Percentiles rank a stretch among this genome's conserved stretches.
These are phyloP conservation scores for Melipona bicolor DNA, from an alignment of 2,888 invertebrate genomes.

Conservation along the genomic window DNA sequence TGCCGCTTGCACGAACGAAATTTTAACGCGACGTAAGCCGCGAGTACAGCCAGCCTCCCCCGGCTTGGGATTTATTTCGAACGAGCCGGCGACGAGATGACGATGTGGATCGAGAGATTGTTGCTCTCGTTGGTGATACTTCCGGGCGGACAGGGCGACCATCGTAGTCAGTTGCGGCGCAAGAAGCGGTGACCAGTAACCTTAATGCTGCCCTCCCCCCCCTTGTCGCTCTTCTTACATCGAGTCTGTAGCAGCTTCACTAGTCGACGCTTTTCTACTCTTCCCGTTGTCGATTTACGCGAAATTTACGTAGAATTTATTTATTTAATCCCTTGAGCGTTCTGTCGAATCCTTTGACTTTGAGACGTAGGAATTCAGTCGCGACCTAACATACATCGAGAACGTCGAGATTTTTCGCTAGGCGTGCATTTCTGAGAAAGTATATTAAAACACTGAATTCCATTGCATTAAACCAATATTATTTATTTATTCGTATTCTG, in stretches of 20 bases:
- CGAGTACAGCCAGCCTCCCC: too few relatives aligned
- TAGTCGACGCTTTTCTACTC: background rate
- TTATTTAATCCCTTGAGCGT: too few relatives aligned
- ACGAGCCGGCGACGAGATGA: slow-evolving; percentile 75
- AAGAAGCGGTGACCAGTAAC: slow-evolving; percentile 80
- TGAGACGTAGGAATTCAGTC: too few relatives aligned
- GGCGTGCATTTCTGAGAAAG: too few relatives aligned
- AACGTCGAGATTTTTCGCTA: too few relatives aligned
- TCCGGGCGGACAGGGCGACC: slow-evolving; percentile 77
- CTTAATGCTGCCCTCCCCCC: slow-evolving; percentile 1
- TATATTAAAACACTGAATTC: too few relatives aligned
- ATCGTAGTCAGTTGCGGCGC: slow-evolving; percentile 73
- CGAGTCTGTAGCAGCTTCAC: too few relatives aligned
- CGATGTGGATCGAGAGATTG: slow-evolving; percentile 79
- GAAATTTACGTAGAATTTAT: background rate
- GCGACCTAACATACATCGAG: too few relatives aligned
- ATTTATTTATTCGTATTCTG: too few relatives aligned
- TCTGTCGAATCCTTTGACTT: too few relatives aligned
- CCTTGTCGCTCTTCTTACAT: too few relatives aligned
- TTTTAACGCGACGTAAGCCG: slow-evolving; percentile 41
- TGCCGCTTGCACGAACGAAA: slow-evolving; percentile 34
- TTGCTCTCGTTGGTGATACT: slow-evolving; percentile 79
- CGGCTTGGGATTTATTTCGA: slow-evolving; percentile 58
- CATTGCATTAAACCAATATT: too few relatives aligned
- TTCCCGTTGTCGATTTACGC: background rate